These are phyloP conservation scores for Jaculus jaculus DNA, from an alignment of 2,113 vertebrate species.

Conservation along the genomic window DNA sequence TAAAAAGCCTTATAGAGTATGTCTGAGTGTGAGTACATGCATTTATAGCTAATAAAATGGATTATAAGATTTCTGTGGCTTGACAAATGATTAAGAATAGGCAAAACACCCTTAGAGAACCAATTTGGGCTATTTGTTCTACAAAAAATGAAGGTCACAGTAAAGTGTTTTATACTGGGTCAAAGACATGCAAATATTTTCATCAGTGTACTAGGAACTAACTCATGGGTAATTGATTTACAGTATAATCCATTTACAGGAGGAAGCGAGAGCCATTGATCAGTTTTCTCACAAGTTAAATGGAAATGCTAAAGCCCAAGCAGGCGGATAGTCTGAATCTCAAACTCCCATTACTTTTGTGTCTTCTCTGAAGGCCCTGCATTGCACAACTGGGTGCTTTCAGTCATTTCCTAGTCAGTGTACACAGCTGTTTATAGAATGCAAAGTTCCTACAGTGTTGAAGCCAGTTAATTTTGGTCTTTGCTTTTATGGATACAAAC, in stretches of 20 bases:
- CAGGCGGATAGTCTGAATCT: neutral
- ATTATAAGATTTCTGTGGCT: neutral
- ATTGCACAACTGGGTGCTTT: neutral
- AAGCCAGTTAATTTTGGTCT: neutral
- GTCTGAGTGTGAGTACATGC: neutral
- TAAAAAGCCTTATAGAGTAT: neutral
- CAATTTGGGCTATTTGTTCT: neutral
- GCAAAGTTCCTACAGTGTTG: neutral
- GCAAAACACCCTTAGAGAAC: neutral
- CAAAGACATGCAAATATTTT: neutral
- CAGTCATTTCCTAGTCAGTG: neutral
- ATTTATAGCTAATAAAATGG: neutral
- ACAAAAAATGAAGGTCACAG: neutral
- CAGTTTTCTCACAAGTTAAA: neutral
- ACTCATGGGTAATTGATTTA: neutral
- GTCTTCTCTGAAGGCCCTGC: neutral
- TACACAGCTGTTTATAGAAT: neutral
- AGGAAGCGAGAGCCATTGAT: neutral
- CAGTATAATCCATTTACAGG: neutral
- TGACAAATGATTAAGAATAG: neutral
- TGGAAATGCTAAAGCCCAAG: neutral
- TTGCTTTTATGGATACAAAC: neutral
- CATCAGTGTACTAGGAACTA: neutral
- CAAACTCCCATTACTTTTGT: neutral
- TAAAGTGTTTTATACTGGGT: neutral